Base-by-base conservation (phyloP, 2,797 vertebrate species). In the Pogoniulus pusillus region DNA sequence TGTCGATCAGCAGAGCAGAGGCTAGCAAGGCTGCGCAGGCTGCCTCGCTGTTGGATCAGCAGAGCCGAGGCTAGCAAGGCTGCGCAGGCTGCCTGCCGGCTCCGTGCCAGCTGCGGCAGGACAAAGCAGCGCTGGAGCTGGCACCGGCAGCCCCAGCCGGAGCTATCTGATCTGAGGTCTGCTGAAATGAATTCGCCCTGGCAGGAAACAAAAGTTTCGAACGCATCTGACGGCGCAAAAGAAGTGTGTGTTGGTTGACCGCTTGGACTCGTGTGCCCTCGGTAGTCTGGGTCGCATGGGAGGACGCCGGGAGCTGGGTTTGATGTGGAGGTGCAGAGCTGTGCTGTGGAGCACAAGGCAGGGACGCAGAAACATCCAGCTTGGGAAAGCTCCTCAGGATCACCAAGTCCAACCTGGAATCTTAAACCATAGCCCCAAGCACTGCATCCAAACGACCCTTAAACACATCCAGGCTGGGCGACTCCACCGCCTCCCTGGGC, bases 181-280 rank as follows among this genome's bases (percentile, higher is more conserved):
- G 58, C 70, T 14, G 37, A 41, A 70, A 22, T 1, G 2, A n/a
- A 12, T 32, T 15, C 43, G 7, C 37, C 54, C 89, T 8, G 35
- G 27, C 65, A 63, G 39, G 54, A 65, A n/a, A n/a, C n/a, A n/a
- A n/a, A n/a, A 10, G 2, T 71, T 66, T 10, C 34, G 32, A 32
- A 23, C 0, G 1, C 32, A 30, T 32, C 51, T 35, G 81, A 65
- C 63, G 0, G 0, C 2, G 5, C 26, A 32, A 13, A 58, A 43
- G 2, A 5, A n/a, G 51, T n/a, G 35, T 16, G 71, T 4, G 54
- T 2, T 27, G 39, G 68, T 5, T 12, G 87, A 41, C 5, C n/a
- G 0, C 80, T 51, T 6, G 53, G 69, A 15, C 37, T 29, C 4
- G 0, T 18, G 60, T 39, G 70, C 23, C 49, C 69, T 59, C 12